Evolutionary conservation across 2,797 vertebrate species (phyloP).

Genomic region (Chaunax sp.): DNA sequence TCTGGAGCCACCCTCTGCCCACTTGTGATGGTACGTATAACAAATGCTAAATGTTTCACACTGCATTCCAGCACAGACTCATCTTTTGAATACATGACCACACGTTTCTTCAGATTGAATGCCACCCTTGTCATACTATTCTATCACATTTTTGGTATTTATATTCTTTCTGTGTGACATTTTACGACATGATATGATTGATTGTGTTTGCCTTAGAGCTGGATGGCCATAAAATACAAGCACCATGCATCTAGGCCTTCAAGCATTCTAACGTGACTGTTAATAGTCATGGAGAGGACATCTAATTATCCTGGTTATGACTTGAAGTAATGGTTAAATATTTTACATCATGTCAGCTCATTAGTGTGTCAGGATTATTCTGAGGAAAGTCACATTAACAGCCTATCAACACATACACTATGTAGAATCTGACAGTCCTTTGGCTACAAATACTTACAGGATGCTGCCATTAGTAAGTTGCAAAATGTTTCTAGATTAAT

Average conservation of each 20-base stretch:
- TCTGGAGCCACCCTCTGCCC: conserved; percentile 96
- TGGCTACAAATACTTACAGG: neutral
- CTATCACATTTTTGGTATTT: neutral
- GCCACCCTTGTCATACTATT: neutral
- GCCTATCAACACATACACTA: neutral
- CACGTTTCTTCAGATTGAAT: neutral
- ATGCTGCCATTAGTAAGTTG: neutral
- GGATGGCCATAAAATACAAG: neutral
- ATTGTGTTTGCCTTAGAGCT: neutral
- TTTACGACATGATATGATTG: neutral
- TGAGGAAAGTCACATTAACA: neutral
- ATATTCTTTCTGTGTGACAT: neutral
- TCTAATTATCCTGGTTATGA: neutral
- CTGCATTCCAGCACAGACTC: neutral
- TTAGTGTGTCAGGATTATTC: neutral
- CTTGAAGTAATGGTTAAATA: neutral
- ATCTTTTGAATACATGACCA: neutral
- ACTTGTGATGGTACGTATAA: conserved; percentile 92
- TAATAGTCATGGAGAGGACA: neutral
- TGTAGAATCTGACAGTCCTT: neutral
- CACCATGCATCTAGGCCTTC: too few species aligned
- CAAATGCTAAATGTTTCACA: neutral
- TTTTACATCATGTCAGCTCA: neutral
- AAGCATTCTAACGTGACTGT: neutral
- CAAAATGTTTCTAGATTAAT: neutral